phyloP scores from a whole-genome alignment of 2,113 vertebrate genomes.

The Puma concolor region DNA sequence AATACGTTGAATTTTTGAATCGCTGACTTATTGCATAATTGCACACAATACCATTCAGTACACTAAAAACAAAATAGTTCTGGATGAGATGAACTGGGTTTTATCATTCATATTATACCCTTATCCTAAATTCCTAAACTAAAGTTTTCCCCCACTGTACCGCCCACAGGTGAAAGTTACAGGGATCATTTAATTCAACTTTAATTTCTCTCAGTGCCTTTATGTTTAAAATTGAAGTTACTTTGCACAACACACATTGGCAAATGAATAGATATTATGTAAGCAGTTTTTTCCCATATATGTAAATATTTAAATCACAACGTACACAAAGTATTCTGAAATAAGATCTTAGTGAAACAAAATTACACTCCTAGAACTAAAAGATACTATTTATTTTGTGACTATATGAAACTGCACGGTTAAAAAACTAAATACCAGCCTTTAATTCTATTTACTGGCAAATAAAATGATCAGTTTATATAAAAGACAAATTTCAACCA shows the following conservation, averaged over 20 bases:
- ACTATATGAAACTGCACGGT: not conserved
- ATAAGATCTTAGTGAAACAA: conserved; percentile 50
- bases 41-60: not conserved
- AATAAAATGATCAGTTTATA: conserved; percentile 6
- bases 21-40: not conserved
- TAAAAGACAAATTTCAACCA: conserved; percentile 28
- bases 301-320: conserved; percentile 26
- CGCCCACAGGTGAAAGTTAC: not conserved
- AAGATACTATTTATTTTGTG: not conserved
- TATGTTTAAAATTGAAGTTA: conserved; percentile 25
- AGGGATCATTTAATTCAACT: not conserved
- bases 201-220: not conserved
- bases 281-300: not conserved
- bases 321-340: conserved; percentile 54
- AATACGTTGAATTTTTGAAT: not conserved
- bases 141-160: not conserved
- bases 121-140: not conserved
- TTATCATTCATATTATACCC: not conserved
- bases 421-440: not conserved
- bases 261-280: not conserved
- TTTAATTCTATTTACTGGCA: not conserved
- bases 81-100: conserved; percentile 2
- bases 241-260: not conserved
- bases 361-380: conserved; percentile 11
- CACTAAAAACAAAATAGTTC: conserved; percentile 34